Evolutionary conservation across 2,113 vertebrate genomes (phyloP), one percentile per base, ranked within the genome.

Genomic region (Alces alces): DNA sequence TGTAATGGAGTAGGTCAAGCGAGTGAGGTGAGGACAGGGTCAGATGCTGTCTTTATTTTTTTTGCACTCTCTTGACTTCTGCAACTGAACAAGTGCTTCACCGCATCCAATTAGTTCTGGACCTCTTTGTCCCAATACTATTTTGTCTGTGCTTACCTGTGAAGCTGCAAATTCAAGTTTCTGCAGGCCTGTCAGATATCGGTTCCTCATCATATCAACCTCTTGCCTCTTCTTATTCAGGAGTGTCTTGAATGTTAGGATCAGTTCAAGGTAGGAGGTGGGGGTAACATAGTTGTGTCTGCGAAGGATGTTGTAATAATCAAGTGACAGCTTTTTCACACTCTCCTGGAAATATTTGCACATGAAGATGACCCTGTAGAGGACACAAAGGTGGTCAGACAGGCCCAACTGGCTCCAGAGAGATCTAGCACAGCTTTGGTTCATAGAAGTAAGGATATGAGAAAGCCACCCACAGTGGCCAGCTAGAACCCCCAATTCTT

Each of bases 241-340:
- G 43, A 99, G 98, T 0, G 98, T 92, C 98, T 99, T 99, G 97
- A 99, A 99, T 92, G 99, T 99, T 73, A 99, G 99, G 85, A 99
- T 99, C 91, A 99, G 95, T 52, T 99, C 99, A 1, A 99, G 98
- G 95, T 99, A 99, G 79, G 99, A 99, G 3, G 99, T 99, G 30
- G 99, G 99, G 0, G 99, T 99, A 78, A 99, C 99, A 0, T 99
- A 99, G 98, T 99, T 99, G 98, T 99, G 98, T 66, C 99, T 99
- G 91, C 98, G 99, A 95, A 99, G 98, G 0, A 93, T 98, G 6
- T 98, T 93, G 33, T 99, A 99, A 93, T 99, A 99, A 54, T 97
- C 99, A 15, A 98, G 7, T 0, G 99, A 99, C 82, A 99, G 98
- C 0, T 98, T 98, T 89, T 98, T 98, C 58, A 99, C 99, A 4